phyloP scores from a whole-genome alignment of 2,113 vertebrate genomes.

The Mungos mungo region DNA sequence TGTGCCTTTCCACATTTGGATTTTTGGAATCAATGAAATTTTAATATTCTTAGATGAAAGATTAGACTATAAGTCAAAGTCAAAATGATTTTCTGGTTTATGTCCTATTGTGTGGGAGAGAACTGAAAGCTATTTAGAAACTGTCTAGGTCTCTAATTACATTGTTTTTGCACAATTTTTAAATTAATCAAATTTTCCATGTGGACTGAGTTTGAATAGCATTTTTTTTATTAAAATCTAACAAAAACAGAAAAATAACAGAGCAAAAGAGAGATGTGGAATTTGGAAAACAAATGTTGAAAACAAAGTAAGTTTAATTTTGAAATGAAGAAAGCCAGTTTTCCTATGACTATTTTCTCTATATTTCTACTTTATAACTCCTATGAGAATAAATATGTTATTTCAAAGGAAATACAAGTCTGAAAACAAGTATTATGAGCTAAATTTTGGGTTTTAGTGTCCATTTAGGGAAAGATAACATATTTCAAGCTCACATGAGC shows the following conservation, averaged over 20 bases:
- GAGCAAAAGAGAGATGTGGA: conserved; percentile 44
- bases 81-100: conserved; percentile 67
- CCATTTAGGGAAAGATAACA: neutral
- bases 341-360: neutral
- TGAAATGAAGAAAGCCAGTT: neutral
- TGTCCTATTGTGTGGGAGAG: neutral
- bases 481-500: neutral
- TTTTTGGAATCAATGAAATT: conserved; percentile 39
- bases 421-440: neutral
- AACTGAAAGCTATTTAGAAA: conserved; percentile 66
- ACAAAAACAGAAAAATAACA: conserved; percentile 42
- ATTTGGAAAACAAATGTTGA: conserved; percentile 14
- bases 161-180: conserved; percentile 66
- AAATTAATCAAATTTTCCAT: conserved; percentile 80
- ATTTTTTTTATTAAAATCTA: conserved; percentile 75
- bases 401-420: neutral
- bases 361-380: neutral
- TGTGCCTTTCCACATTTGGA: neutral
- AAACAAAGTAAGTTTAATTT: neutral
- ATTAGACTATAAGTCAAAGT: conserved; percentile 28
- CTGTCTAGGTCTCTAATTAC: conserved; percentile 69
- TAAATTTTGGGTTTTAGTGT: neutral
- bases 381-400: neutral
- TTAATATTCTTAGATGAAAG: conserved; percentile 14
- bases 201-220: conserved; percentile 59